Base-by-base conservation (phyloP, 2,113 vertebrate species). In the Rhombomys opimus region DNA sequence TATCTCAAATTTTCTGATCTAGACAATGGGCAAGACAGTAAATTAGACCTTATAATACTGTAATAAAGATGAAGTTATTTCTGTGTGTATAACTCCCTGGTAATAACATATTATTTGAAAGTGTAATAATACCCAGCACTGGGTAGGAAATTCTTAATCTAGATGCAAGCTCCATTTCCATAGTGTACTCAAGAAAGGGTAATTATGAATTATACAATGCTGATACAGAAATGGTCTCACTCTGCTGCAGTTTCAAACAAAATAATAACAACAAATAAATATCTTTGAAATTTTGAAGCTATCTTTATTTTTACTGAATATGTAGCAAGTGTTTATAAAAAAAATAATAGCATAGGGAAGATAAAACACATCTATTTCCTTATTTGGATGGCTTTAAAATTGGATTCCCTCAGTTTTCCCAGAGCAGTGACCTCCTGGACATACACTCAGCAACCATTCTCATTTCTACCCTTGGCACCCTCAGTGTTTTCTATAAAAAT, bases 181-280 rank as follows among this genome's bases (percentile, higher is more conserved):
- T 20, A 87, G 22, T 86, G 89, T 75, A 9, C 18, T 65, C 68
- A 46, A 38, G 8, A 81, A 86, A 82, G 65, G 30, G 11, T 63
- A 91, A 87, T 73, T 41, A 63, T 5, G 38, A 3, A 94, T 41
- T 81, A 76, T 41, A 50, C n/a, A 14, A 89, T 72, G 88, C 65
- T 46, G 50, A 23, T 46, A n/a, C 27, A n/a, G 23, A 94, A 15
- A 81, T 3, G 80, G 25, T 72, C 25, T 27, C 73, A 90, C 13
- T 70, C 22, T 87, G n/a, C 22, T 91, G 1, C 9, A 89, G 12
- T 63, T 22, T 54, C 52, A 80, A 63, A 67, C 38, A 89, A 82
- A 93, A 22, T 68, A n/a, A 4, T 70, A 72, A 7, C 75, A 67
- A 12, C 70, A 88, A 95, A 88, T 80, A 96, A 97, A 95, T 65